These are phyloP conservation scores for Tetragnatha montana DNA, from an alignment of 2,888 invertebrate species.

Conservation along the genomic window DNA sequence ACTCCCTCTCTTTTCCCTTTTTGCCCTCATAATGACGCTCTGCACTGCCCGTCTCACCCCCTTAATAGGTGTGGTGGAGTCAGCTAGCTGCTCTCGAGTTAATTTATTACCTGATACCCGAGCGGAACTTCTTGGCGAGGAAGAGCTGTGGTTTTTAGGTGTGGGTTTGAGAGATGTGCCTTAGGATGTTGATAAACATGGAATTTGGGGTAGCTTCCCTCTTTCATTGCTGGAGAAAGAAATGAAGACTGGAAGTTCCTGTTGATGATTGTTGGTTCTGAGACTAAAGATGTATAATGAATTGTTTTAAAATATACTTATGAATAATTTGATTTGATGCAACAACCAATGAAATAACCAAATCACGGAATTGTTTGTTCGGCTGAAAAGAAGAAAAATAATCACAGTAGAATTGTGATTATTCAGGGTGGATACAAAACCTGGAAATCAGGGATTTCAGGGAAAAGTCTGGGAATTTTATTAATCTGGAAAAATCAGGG, in stretches of 20 bases:
- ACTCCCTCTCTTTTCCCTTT: constrained; percentile 37
- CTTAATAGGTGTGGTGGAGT: constrained; percentile 30
- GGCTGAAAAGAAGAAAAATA: too few species aligned
- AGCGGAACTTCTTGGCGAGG: constrained; percentile 8
- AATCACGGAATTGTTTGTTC: too few species aligned
- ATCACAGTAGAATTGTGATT: too few species aligned
- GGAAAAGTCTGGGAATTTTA: too few species aligned
- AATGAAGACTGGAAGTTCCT: not conserved
- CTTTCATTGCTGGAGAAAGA: not conserved
- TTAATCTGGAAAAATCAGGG: too few species aligned
- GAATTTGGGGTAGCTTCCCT: not conserved
- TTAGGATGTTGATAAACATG: constrained; percentile 5
- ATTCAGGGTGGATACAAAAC: too few species aligned
- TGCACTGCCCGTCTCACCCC: constrained; percentile 6
- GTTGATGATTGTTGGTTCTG: too few species aligned
- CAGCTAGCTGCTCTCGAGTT: constrained; percentile 43
- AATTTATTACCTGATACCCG: constrained; percentile 49
- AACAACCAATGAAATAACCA: too few species aligned
- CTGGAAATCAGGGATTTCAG: too few species aligned
- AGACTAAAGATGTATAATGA: too few species aligned
- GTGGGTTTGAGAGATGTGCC: not conserved
- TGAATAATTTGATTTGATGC: too few species aligned
- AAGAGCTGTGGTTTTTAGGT: constrained; percentile 1
- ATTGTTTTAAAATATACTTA: too few species aligned
- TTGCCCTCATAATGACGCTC: constrained; percentile 15